These are phyloP conservation scores for Syngnathus floridae DNA, from an alignment of 2,113 vertebrate genomes.

Conservation along the genomic window DNA sequence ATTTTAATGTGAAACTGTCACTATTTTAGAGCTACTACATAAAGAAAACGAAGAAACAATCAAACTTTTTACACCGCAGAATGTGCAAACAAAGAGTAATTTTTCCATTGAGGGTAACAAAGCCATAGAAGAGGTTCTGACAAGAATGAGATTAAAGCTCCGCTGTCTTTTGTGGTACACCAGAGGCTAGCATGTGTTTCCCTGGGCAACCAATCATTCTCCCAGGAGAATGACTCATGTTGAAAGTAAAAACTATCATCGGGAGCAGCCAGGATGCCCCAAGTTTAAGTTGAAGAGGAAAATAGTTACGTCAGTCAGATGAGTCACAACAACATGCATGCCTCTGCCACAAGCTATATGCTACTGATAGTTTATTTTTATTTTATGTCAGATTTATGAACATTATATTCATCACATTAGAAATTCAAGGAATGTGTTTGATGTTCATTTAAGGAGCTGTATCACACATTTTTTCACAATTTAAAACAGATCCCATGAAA, in stretches of 20 bases:
- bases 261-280: slow-evolving; percentile 27
- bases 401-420: too few relatives aligned
- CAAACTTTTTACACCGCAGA: neutral
- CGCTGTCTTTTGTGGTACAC: neutral
- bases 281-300: slow-evolving; percentile 35
- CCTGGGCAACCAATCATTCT: slow-evolving; percentile 37
- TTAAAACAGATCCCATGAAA: too few relatives aligned
- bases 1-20: neutral
- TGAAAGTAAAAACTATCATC: slow-evolving; percentile 39
- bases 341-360: too few relatives aligned
- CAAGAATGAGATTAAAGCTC: slow-evolving; percentile 10
- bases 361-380: too few relatives aligned
- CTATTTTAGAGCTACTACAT: neutral
- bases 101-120: slow-evolving; percentile 5
- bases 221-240: slow-evolving; percentile 22
- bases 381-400: too few relatives aligned
- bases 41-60: neutral
- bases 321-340: neutral
- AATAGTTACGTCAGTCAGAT: slow-evolving; percentile 6
- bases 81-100: neutral
- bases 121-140: neutral
- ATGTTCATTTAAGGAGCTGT: too few relatives aligned
- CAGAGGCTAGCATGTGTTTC: slow-evolving; percentile 18
- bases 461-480: too few relatives aligned
- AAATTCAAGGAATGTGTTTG: too few relatives aligned